phyloP scores from a whole-genome alignment of 2,113 vertebrate genomes.

The Tragulus kanchil region DNA sequence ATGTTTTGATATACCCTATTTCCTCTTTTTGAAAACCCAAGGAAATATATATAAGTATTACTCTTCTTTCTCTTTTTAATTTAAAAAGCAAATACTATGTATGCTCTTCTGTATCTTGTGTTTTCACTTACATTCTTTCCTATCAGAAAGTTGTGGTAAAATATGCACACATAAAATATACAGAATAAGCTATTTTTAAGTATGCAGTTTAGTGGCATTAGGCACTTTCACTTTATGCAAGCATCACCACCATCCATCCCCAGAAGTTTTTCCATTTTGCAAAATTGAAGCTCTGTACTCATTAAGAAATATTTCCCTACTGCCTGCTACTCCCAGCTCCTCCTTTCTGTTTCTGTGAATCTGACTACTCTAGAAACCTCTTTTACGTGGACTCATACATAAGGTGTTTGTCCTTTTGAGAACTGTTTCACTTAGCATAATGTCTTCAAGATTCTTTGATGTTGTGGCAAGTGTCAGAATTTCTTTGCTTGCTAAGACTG shows the following conservation, averaged over 20 bases:
- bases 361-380: not conserved
- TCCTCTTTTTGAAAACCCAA: constrained; percentile 26
- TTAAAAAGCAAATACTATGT: not conserved
- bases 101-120: not conserved
- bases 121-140: constrained; percentile 5
- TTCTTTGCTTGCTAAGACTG: not conserved
- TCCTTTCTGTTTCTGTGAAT: not conserved
- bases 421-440: not conserved
- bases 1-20: constrained; percentile 41
- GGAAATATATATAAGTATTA: not conserved
- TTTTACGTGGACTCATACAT: not conserved
- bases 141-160: not conserved
- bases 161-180: not conserved
- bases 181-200: not conserved
- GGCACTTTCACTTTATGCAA: not conserved
- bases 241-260: not conserved
- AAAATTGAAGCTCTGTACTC: not conserved
- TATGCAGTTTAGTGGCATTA: not conserved
- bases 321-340: not conserved
- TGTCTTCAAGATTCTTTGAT: not conserved
- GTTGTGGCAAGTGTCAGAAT: not conserved
- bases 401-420: not conserved
- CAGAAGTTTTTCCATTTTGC: not conserved
- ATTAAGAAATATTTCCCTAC: not conserved
- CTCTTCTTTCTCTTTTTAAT: not conserved